phyloP scores from a whole-genome alignment of 2,888 invertebrate species.

The Urechis unicinctus region DNA sequence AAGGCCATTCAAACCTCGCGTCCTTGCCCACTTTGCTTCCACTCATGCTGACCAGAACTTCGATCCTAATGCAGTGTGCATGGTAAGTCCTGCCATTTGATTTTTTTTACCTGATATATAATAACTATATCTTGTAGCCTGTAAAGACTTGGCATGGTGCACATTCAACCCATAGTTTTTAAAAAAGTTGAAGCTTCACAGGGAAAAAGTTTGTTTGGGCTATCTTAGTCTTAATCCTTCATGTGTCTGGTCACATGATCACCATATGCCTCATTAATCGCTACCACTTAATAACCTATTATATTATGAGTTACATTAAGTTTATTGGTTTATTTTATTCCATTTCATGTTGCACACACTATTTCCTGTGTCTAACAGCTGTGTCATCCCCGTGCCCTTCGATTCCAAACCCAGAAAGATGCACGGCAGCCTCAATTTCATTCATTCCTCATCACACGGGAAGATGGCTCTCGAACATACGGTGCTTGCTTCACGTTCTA shows the following conservation, averaged over 20 bases:
- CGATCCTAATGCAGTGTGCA: slow-evolving; percentile 90
- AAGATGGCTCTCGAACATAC: slow-evolving; percentile 90
- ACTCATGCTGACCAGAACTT: slow-evolving; percentile 75
- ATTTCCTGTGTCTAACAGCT: slow-evolving; percentile 60
- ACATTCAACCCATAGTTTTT: too few relatives aligned
- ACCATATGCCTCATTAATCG: too few relatives aligned
- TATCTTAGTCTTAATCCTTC: too few relatives aligned
- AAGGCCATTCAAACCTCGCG: slow-evolving; percentile 87
- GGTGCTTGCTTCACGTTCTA: slow-evolving; percentile 93
- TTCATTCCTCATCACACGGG: slow-evolving; percentile 92
- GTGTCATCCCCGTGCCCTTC: slow-evolving; percentile 86
- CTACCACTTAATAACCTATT: neutral
- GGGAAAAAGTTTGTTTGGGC: too few relatives aligned
- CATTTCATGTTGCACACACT: neutral
- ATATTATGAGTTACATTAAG: neutral
- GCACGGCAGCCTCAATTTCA: slow-evolving; percentile 80
- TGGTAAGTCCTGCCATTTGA: slow-evolving; percentile 70
- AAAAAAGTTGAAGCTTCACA: too few relatives aligned
- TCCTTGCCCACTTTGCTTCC: slow-evolving; percentile 90
- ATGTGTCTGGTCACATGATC: too few relatives aligned
- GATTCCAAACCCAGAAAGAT: slow-evolving; percentile 91
- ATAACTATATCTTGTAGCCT: too few relatives aligned
- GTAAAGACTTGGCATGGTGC: too few relatives aligned
- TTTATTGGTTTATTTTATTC: neutral
- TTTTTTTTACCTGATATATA: too few relatives aligned